Evolutionary conservation across 2,797 vertebrate genomes (phyloP).

Genomic region (Coregonus ussuriensis): DNA sequence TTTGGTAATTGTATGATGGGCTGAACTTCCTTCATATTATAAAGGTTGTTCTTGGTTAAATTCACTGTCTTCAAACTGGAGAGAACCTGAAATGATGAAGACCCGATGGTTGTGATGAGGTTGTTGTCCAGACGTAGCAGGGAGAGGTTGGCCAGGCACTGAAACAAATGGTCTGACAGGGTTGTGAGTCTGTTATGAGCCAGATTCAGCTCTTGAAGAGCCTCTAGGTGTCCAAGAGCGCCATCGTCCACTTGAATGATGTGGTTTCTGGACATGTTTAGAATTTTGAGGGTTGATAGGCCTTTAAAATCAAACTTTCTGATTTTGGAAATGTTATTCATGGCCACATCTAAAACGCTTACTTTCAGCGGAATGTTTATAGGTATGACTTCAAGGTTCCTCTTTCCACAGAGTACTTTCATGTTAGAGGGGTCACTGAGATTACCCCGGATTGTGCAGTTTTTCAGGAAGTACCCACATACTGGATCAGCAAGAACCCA

Average conservation of each 20-base stretch:
- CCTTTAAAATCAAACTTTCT: conserved; percentile 53
- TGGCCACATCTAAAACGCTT: conserved; percentile 53
- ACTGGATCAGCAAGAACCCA: no score
- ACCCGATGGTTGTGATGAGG: no score
- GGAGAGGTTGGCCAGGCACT: no score
- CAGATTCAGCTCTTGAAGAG: no score
- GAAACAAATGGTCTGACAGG: no score
- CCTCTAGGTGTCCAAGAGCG: conserved; percentile 44
- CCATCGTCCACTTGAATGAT: conserved; percentile 46
- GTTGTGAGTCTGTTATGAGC: no score
- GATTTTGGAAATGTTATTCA: conserved; percentile 63
- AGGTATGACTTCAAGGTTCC: conserved; percentile 51
- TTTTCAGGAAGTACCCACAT: conserved; percentile 54
- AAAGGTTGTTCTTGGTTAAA: no score
- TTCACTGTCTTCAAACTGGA: no score
- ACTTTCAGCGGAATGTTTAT: conserved; percentile 57
- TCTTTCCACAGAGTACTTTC: conserved; percentile 50
- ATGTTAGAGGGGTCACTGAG: neutral
- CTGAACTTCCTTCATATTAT: no score
- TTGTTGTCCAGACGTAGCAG: no score
- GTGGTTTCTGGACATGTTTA: conserved; percentile 54
- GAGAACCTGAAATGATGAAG: no score
- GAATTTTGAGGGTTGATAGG: conserved; percentile 33
- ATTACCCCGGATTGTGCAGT: conserved; percentile 41
- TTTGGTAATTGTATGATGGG: no score